Conservation (phyloP, 2,888 invertebrate genomes). For the Vanessa cardui region DNA sequence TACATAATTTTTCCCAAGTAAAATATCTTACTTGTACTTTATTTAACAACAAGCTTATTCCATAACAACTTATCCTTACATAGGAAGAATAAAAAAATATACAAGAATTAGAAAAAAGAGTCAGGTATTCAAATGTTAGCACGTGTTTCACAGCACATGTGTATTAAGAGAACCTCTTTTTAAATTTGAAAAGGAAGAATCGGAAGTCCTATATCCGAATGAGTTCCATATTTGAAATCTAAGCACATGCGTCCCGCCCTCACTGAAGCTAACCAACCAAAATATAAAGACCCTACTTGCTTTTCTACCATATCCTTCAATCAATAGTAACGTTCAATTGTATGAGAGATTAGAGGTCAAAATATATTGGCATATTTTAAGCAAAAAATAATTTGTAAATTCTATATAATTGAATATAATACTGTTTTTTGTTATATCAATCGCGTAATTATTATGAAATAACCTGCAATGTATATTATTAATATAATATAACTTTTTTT, state of each 20-base stretch:
- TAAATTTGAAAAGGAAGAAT: slow-evolving; percentile 59
- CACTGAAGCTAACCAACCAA: slow-evolving; percentile 42
- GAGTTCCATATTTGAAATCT: slow-evolving; percentile 51
- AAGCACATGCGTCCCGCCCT: slow-evolving; percentile 54
- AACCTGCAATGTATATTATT: no score
- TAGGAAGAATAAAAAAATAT: slow-evolving; percentile 38
- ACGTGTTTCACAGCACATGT: slow-evolving; percentile 63
- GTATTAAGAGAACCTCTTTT: slow-evolving; percentile 52
- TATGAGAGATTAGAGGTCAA: slow-evolving; percentile 35
- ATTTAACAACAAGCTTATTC: slow-evolving; percentile 12
- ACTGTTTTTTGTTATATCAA: no score
- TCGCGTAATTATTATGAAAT: no score
- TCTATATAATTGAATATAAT: background rate
- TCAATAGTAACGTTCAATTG: background rate
- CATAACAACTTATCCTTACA: slow-evolving; percentile 27
- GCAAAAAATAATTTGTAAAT: background rate
- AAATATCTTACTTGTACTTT: background rate
- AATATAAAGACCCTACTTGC: slow-evolving; percentile 42
- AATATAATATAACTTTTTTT: no score
- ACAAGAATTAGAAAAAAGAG: slow-evolving; percentile 50
- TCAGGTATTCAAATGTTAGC: slow-evolving; percentile 55
- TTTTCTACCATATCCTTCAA: slow-evolving; percentile 5
- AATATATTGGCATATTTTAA: slow-evolving; percentile 24
- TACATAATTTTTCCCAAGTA: no score
- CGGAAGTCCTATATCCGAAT: slow-evolving; percentile 62